Evolutionary conservation across 2,888 invertebrate genomes (phyloP).

Genomic region (Calliopum simillimum): DNA sequence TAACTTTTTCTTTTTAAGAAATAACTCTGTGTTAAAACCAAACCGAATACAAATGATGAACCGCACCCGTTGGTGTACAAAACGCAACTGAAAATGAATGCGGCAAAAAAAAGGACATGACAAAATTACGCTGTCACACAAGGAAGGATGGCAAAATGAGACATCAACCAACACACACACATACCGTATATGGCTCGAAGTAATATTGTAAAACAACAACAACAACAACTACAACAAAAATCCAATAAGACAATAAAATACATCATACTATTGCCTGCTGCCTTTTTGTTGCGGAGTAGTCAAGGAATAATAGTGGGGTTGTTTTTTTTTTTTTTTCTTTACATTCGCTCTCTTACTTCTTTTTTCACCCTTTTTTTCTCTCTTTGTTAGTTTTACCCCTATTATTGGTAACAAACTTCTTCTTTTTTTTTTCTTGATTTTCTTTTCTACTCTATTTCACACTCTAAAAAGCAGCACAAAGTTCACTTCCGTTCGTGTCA

Average conservation of each 20-base stretch:
- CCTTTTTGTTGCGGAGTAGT: no score
- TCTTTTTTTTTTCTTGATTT: background rate
- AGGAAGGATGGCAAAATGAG: background rate
- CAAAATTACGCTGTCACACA: background rate
- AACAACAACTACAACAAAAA: constrained; percentile 26
- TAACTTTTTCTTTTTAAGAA: background rate
- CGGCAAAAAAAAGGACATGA: constrained; percentile 11
- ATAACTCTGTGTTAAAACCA: constrained; percentile 23
- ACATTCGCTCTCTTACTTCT: background rate
- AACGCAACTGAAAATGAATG: constrained; percentile 48
- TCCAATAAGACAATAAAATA: constrained; percentile 32
- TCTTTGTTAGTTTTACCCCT: background rate
- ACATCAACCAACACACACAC: constrained; percentile 5
- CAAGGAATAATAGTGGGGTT: background rate
- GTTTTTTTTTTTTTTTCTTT: background rate
- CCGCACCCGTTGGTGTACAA: constrained; percentile 54
- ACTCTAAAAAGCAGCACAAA: constrained; percentile 23
- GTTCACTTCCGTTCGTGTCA: constrained; percentile 35
- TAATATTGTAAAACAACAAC: constrained; percentile 25
- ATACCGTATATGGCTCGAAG: background rate
- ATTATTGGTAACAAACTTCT: no score
- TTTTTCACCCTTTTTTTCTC: background rate
- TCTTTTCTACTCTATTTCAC: constrained; percentile 16
- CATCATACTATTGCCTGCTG: background rate
- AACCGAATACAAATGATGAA: constrained; percentile 39